phyloP scores from a whole-genome alignment of 2,113 vertebrate species.

The Cisticola juncidis region DNA sequence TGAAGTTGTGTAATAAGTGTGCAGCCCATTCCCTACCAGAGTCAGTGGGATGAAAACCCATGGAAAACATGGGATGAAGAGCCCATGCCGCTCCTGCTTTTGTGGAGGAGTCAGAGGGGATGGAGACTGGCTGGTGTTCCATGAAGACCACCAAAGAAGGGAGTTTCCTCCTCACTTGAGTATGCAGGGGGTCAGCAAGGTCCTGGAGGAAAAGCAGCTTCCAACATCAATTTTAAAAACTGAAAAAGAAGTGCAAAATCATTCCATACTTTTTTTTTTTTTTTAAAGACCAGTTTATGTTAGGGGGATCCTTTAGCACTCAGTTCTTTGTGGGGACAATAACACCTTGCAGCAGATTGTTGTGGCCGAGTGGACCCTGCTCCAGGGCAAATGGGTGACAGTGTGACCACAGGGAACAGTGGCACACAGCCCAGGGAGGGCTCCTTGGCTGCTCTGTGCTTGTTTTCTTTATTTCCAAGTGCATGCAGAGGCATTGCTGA shows the following conservation, averaged over 20 bases:
- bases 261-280: background rate
- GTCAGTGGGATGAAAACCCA: background rate
- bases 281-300: background rate
- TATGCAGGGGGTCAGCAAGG: background rate
- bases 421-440: background rate
- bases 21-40: background rate
- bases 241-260: background rate
- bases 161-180: background rate
- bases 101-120: background rate
- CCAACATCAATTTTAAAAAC: background rate
- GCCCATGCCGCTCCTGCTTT: background rate
- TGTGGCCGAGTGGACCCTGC: background rate
- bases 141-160: background rate
- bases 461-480: background rate
- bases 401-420: background rate
- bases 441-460: background rate
- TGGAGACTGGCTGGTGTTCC: background rate
- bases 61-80: background rate
- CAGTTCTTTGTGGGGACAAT: background rate
- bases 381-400: background rate
- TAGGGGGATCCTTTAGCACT: background rate
- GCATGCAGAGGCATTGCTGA: background rate
- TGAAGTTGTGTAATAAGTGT: background rate
- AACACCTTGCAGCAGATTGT: background rate
- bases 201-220: background rate